These are phyloP conservation scores for Drosophila ananassae DNA, from an alignment of 1,140 invertebrate genomes.

Conservation along the genomic window DNA sequence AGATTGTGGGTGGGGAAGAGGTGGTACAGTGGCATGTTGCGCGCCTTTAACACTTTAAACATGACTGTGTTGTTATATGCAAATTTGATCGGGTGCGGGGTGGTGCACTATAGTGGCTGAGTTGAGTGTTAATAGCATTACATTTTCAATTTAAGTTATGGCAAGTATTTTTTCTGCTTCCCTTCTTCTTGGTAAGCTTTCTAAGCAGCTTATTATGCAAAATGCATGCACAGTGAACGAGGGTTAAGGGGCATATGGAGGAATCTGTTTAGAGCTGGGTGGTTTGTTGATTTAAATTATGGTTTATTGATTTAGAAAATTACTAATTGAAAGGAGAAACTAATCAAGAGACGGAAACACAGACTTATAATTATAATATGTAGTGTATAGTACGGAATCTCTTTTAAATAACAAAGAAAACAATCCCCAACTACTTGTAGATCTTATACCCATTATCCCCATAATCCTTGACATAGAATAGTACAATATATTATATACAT, in stretches of 20 bases:
- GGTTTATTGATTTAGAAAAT: conserved; percentile 1
- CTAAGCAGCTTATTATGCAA: conserved; percentile 63
- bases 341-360: background rate
- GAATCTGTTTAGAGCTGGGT: conserved; percentile 8
- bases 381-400: too few species aligned
- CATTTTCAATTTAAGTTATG: conserved; percentile 71
- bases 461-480: too few species aligned
- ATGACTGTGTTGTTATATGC: conserved; percentile 63
- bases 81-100: conserved; percentile 41
- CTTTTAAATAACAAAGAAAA: too few species aligned
- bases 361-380: too few species aligned
- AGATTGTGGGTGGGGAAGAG: background rate
- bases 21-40: background rate
- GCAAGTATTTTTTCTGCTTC: conserved; percentile 35
- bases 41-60: conserved; percentile 32
- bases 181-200: conserved; percentile 2
- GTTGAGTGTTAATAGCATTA: conserved; percentile 69
- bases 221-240: conserved; percentile 40
- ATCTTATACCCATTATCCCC: too few species aligned
- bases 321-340: background rate
- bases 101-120: conserved; percentile 15
- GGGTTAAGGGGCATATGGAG: conserved; percentile 8
- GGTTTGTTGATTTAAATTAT: background rate
- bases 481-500: background rate
- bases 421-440: too few species aligned